Conservation (phyloP, 37 sponge, comb jelly and placozoan species). For the Bolinopsis microptera region DNA sequence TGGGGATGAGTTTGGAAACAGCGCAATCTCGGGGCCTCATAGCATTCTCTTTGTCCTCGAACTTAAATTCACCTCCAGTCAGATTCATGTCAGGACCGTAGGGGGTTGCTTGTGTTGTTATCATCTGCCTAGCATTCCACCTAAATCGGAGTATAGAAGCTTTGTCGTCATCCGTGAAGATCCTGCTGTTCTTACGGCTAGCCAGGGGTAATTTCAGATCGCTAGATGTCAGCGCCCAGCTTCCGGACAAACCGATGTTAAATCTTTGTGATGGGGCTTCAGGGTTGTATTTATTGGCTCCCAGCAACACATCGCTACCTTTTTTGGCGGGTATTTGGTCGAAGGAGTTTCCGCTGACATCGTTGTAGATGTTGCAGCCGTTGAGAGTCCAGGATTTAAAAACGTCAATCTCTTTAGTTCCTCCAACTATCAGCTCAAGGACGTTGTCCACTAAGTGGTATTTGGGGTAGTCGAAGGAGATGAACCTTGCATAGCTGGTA, state of each 20-base stretch:
- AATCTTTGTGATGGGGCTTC: background rate
- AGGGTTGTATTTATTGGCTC: background rate
- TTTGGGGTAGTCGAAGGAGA: conserved; percentile 48
- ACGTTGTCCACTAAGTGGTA: background rate
- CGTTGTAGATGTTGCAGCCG: conserved; percentile 17
- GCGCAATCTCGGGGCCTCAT: background rate
- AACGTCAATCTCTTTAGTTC: background rate
- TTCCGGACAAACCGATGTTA: background rate
- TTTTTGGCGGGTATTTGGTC: background rate
- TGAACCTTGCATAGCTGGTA: background rate
- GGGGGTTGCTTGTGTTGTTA: background rate
- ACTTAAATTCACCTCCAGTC: background rate
- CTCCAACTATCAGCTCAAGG: background rate
- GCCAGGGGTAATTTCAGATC: background rate
- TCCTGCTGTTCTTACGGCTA: background rate
- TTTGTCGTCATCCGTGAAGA: background rate
- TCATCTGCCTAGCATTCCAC: background rate
- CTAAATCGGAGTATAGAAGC: background rate
- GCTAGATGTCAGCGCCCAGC: background rate
- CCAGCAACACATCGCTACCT: background rate
- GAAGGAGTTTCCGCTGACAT: background rate
- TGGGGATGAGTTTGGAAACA: background rate
- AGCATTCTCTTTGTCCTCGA: background rate
- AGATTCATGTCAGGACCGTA: background rate
- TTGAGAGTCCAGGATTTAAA: background rate